Percentiles rank a stretch among this genome's conserved stretches.
Evolutionary conservation across 2,888 invertebrate species (phyloP).

Genomic region (Temnothorax ravouxi): DNA sequence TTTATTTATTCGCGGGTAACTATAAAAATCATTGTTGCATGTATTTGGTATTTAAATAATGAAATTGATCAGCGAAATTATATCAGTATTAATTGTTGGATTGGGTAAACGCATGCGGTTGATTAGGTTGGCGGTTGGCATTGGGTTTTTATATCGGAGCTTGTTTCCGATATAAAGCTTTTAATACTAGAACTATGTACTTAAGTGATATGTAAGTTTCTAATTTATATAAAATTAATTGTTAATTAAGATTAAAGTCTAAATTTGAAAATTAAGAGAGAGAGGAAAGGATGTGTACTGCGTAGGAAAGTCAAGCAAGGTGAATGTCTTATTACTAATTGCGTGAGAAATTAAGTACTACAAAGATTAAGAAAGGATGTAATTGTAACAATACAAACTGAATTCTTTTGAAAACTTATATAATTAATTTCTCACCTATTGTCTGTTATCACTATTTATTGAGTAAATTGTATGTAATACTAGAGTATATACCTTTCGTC

Average conservation of each 20-base stretch:
- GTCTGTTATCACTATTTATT: not conserved
- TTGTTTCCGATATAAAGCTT: conserved; percentile 16
- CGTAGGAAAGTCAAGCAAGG: not conserved
- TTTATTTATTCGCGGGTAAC: not conserved
- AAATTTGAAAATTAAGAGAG: not conserved
- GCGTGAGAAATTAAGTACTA: not conserved
- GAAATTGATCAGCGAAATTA: conserved; percentile 9
- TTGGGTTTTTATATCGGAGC: not conserved
- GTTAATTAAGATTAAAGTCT: not conserved
- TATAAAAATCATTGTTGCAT: not conserved
- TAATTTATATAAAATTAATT: conserved; percentile 4
- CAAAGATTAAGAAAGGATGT: not conserved
- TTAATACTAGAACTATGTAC: not conserved
- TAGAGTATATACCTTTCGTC: too few relatives aligned
- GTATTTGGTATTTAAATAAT: not conserved
- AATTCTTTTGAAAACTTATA: conserved; percentile 11
- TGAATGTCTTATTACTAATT: conserved; percentile 35
- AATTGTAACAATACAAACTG: not conserved
- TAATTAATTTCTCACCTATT: not conserved
- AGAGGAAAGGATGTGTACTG: not conserved
- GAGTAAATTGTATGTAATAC: not conserved
- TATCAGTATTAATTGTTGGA: not conserved
- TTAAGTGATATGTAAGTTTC: not conserved
- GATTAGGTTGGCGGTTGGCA: not conserved
- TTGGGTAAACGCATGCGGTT: not conserved